phyloP scores from a whole-genome alignment of 2,888 invertebrate species.

The Lissocephala sabroskyi region DNA sequence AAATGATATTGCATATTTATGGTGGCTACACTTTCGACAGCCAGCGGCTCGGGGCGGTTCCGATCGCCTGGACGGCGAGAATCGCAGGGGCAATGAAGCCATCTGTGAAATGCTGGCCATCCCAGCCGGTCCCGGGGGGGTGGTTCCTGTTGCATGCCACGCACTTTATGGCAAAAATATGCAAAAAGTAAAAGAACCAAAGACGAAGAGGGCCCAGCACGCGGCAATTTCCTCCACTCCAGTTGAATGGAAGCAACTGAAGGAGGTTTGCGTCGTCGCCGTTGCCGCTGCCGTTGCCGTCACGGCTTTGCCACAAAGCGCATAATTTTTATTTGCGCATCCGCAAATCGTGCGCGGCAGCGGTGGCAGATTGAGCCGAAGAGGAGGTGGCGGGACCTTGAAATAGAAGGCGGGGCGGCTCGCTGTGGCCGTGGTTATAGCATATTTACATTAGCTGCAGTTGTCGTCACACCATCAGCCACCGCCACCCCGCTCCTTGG shows the following conservation, averaged over 20 bases:
- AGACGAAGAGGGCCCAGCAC: too few species aligned
- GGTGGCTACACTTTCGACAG: conserved; percentile 10
- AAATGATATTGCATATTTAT: conserved; percentile 62
- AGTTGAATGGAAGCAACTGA: neutral
- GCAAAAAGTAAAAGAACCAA: too few species aligned
- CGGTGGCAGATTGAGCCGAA: too few species aligned
- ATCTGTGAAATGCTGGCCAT: neutral
- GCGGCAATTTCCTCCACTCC: conserved; percentile 2
- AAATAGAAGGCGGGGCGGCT: conserved; percentile 9
- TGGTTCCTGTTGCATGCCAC: neutral
- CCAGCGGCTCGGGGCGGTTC: conserved; percentile 1
- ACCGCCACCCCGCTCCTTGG: neutral
- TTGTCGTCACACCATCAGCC: too few species aligned
- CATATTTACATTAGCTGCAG: neutral
- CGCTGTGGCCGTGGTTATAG: neutral
- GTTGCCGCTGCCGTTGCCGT: too few species aligned
- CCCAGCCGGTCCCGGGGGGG: neutral
- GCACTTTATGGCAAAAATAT: too few species aligned
- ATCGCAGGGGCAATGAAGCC: conserved; percentile 12
- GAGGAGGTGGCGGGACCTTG: conserved; percentile 26
- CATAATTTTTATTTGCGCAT: conserved; percentile 66
- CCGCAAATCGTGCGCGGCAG: conserved; percentile 41
- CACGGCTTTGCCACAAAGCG: conserved; percentile 29
- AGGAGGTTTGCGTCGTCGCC: conserved; percentile 15
- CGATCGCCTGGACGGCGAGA: conserved; percentile 12